Evolutionary conservation across 2,797 vertebrate species (phyloP), one percentile per base, ranked within the genome.

Genomic region (Macrochelys suwanniensis): DNA sequence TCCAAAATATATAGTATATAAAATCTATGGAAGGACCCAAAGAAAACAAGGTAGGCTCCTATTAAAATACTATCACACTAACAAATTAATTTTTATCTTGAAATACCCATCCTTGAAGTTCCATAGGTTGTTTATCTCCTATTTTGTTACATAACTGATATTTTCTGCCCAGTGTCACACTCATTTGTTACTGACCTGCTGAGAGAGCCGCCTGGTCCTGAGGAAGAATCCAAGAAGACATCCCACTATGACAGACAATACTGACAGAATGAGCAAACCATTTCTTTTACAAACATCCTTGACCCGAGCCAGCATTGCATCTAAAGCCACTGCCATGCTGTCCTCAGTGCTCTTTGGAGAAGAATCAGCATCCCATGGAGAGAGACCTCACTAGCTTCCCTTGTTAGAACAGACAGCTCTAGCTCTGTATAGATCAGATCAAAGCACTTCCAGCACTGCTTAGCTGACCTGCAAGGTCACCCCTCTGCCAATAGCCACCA

Each of bases 171-270:
- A 4, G 56, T 7, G 49, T 17, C 42, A 23, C 1, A 2, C 45
- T 25, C 76, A 33, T 90, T 37, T 0, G 0, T 47, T 84, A 98
- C 99, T 98, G 97, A 99, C 99, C 99, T 99, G 99, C 97, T 99
- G 98, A 1, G 99, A 99, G 93, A 99, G 99, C 82, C 98, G 98
- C 91, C 98, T 99, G 2, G 99, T 99, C 96, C 99, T 98, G 94
- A 99, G 99, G 97, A 99, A 99, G 98, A 99, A 99, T 90, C 99
- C 99, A 4, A 99, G 98, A 91, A 99, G 99, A 96, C 99, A 99
- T 95, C 99, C 99, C 45, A 99, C 98, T 84, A 99, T 99, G 98
- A 99, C 99, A 0, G 99, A 99, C 84, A 99, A 84, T 95, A 99
- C 99, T 0, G 99, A 99, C 91, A 99, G 98, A 98, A 99, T 99